A percentile compares a stretch with the other conserved stretches of the same genome.
phyloP scores from a whole-genome alignment of 1,140 invertebrate species.

The Condylostylus longicornis region DNA sequence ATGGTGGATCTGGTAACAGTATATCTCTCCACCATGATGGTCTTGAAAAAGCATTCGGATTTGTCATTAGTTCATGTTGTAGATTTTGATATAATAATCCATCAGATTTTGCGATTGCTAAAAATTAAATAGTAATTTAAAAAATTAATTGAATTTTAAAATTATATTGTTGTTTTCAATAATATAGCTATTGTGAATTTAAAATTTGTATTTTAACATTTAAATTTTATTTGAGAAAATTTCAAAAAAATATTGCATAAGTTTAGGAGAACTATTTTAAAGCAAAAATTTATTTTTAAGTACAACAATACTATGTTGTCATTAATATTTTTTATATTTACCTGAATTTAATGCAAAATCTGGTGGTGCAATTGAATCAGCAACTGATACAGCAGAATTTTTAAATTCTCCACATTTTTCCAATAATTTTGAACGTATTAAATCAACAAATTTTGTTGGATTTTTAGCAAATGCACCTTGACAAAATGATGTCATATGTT shows the following conservation, averaged over 20 bases:
- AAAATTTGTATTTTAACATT: too few species aligned
- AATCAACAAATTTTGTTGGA: conserved; percentile 33
- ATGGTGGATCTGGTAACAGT: conserved; percentile 20
- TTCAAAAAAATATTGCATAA: too few species aligned
- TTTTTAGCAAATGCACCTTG: conserved; percentile 50
- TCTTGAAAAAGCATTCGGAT: conserved; percentile 52
- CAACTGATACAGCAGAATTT: conserved; percentile 57
- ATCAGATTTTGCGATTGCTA: conserved; percentile 68
- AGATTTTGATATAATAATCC: conserved; percentile 77
- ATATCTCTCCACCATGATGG: conserved; percentile 69
- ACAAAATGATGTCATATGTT: conserved; percentile 59
- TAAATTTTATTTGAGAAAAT: too few species aligned
- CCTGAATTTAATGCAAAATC: conserved; percentile 79
- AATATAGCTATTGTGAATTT: too few species aligned
- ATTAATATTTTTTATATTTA: too few species aligned
- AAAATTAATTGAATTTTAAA: too few species aligned
- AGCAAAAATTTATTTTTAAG: too few species aligned
- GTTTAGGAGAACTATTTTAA: too few species aligned
- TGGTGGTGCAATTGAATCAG: conserved; percentile 73
- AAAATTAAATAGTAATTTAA: too few species aligned
- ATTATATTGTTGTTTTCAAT: too few species aligned
- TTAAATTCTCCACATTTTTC: conserved; percentile 55
- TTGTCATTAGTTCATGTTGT: conserved; percentile 54
- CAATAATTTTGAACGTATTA: conserved; percentile 48
- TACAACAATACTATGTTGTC: too few species aligned